Percentiles rank a stretch among this genome's conserved stretches.
Evolutionary conservation across 2,888 invertebrate species (phyloP).

Genomic region (Erebia epiphron): DNA sequence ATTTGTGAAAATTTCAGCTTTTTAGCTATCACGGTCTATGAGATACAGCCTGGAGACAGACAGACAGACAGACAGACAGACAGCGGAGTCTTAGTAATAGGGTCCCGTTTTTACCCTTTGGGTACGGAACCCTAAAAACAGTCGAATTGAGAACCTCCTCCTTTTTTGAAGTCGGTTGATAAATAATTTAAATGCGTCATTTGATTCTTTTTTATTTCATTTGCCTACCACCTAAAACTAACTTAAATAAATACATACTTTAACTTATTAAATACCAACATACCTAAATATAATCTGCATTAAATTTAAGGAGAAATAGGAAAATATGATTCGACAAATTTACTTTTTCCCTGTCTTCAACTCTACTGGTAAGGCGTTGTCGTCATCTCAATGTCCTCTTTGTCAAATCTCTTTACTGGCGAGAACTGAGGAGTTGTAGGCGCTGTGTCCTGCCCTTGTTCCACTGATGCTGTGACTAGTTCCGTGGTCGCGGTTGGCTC

Average conservation of each 20-base stretch:
- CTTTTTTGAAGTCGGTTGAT: no score
- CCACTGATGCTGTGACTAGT: constrained; percentile 66
- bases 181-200: constrained; percentile 33
- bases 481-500: constrained; percentile 71
- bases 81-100: no score
- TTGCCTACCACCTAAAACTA: not conserved
- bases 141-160: no score
- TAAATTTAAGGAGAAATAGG: constrained; percentile 14
- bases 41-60: no score
- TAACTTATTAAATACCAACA: not conserved
- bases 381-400: constrained; percentile 61
- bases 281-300: not conserved
- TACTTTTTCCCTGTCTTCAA: constrained; percentile 18
- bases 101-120: no score
- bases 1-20: no score
- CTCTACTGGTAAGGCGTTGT: constrained; percentile 47
- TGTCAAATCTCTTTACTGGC: constrained; percentile 47
- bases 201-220: constrained; percentile 2
- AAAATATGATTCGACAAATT: constrained; percentile 22
- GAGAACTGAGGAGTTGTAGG: constrained; percentile 60
- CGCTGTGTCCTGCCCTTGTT: constrained; percentile 60
- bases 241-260: not conserved
- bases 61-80: no score
- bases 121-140: no score
- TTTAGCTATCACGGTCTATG: no score